These are phyloP conservation scores for Silurus meridionalis DNA, from an alignment of 2,113 vertebrate species.

Conservation along the genomic window DNA sequence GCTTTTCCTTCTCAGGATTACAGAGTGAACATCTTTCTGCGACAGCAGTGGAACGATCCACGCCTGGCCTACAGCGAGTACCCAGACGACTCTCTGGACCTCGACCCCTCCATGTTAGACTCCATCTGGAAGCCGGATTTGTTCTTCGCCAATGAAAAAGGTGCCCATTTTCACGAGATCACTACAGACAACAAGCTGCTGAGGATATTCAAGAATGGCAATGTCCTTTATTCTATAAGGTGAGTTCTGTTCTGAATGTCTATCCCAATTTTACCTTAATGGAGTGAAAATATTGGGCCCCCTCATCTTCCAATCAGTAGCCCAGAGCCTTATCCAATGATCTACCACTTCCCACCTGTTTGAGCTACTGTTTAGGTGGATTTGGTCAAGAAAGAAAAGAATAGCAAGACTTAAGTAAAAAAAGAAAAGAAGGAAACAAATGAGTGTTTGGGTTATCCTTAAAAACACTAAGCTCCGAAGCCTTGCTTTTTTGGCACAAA, in stretches of 20 bases:
- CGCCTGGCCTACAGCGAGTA: constrained; percentile 93
- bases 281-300: not conserved
- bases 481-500: not conserved
- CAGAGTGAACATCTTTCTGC: constrained; percentile 94
- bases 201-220: constrained; percentile 96
- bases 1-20: constrained; percentile 80
- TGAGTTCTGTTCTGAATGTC: constrained; percentile 60
- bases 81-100: constrained; percentile 94
- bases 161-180: constrained; percentile 96
- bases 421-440: not conserved
- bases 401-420: not conserved
- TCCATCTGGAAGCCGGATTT: constrained; percentile 98
- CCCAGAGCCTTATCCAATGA: no score
- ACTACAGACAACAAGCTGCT: constrained; percentile 96
- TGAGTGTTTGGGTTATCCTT: not conserved
- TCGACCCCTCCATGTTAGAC: constrained; percentile 96
- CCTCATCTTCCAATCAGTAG: no score
- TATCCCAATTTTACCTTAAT: not conserved
- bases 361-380: no score
- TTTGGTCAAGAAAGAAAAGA: not conserved
- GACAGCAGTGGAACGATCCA: constrained; percentile 97
- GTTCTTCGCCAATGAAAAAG: constrained; percentile 98
- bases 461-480: not conserved
- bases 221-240: constrained; percentile 96
- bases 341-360: no score